Percentiles rank a stretch among this genome's conserved stretches.
Evolutionary conservation across 2,113 vertebrate genomes (phyloP).

Genomic region (Nicator chloris): DNA sequence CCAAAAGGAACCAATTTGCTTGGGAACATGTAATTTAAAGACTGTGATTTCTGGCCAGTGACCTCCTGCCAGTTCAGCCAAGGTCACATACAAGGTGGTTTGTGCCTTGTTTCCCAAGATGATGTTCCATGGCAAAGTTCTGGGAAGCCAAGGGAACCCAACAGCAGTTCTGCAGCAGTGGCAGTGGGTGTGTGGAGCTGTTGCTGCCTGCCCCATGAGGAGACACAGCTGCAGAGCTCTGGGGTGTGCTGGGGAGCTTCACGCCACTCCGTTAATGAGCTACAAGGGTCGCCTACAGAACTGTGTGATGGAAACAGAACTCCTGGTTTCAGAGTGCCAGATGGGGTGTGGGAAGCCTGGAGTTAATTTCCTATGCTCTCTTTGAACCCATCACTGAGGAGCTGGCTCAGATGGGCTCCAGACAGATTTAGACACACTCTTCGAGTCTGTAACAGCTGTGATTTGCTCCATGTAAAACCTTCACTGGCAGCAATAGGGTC

Average conservation of each 20-base stretch:
- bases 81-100: not conserved
- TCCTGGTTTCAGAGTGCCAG: not conserved
- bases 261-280: not conserved
- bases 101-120: not conserved
- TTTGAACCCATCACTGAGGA: not conserved
- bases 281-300: rapidly evolving
- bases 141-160: not conserved
- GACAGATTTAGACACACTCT: not conserved
- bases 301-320: not conserved
- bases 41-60: not conserved
- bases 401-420: not conserved
- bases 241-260: not conserved
- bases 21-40: not conserved
- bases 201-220: not conserved
- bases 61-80: not conserved
- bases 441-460: not conserved
- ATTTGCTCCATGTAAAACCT: not conserved
- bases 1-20: not conserved
- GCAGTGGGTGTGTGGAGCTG: not conserved
- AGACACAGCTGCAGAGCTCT: not conserved
- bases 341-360: not conserved
- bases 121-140: not conserved
- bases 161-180: rapidly evolving
- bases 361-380: not conserved
- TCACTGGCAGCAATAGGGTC: not conserved